phyloP scores from a whole-genome alignment of 2,113 vertebrate species.

The Hippocampus zosterae region DNA sequence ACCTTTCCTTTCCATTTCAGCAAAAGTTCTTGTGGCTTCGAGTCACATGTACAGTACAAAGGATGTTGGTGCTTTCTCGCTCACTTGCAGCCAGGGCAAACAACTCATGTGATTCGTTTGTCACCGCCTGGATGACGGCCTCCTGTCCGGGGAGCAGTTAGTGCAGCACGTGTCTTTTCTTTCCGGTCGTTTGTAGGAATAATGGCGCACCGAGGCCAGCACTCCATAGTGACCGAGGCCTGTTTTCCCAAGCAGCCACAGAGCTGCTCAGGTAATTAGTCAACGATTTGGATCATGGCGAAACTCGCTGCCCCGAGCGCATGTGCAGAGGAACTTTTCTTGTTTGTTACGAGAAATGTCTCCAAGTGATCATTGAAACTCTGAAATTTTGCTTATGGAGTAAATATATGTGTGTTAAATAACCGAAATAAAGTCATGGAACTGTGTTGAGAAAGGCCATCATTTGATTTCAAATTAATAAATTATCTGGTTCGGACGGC shows the following conservation, averaged over 20 bases:
- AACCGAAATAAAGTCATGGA: too few species aligned
- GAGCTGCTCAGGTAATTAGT: conserved; percentile 58
- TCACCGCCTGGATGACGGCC: conserved; percentile 51
- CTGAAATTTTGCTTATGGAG: conserved; percentile 1
- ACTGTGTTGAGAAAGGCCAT: too few species aligned
- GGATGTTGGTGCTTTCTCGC: conserved; percentile 36
- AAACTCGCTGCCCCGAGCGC: conserved; percentile 34
- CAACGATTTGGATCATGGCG: conserved; percentile 49
- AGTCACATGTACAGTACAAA: conserved; percentile 3
- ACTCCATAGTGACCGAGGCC: conserved; percentile 41
- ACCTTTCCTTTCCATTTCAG: background rate
- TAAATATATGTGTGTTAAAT: background rate
- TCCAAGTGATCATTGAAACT: conserved; percentile 33
- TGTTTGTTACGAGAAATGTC: conserved; percentile 32
- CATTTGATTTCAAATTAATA: too few species aligned
- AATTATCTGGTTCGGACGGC: too few species aligned
- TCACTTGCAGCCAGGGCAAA: conserved; percentile 48
- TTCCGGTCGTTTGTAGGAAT: conserved; percentile 64
- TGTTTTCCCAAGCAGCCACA: conserved; percentile 68
- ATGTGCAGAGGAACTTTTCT: conserved; percentile 8
- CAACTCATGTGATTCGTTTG: conserved; percentile 26
- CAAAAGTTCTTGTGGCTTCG: background rate
- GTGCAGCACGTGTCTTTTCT: conserved; percentile 67
- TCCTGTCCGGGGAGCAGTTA: conserved; percentile 66
- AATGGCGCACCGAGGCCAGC: conserved; percentile 55